A percentile compares a stretch with the other conserved stretches of the same genome.
These are phyloP conservation scores for Clistopyga incitator DNA, from an alignment of 2,888 invertebrate genomes.

Conservation along the genomic window DNA sequence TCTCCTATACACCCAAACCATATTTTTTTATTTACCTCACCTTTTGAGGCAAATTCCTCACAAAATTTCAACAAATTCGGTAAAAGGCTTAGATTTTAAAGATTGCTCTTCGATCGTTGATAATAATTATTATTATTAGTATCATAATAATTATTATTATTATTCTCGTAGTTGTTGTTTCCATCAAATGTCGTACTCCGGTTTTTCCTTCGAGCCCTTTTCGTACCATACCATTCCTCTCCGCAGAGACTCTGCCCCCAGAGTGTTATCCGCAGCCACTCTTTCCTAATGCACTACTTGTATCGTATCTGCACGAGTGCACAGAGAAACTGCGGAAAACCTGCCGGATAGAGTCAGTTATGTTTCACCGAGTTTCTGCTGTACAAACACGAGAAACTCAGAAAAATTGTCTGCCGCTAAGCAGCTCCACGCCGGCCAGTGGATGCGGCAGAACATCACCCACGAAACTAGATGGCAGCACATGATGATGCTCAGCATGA, in stretches of 20 bases:
- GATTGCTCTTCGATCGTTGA: no score
- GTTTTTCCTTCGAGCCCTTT: no score
- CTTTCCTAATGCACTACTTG: conserved; percentile 7
- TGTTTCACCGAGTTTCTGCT: not conserved
- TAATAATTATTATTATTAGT: no score
- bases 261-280: conserved; percentile 2
- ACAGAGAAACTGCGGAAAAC: not conserved
- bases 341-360: not conserved
- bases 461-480: not conserved
- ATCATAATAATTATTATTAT: no score
- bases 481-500: not conserved
- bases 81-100: no score
- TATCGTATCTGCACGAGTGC: not conserved
- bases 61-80: no score
- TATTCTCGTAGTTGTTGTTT: no score
- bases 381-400: conserved; percentile 1
- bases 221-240: no score
- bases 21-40: no score
- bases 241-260: not conserved
- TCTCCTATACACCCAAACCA: no score
- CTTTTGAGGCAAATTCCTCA: no score
- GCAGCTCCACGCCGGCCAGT: not conserved
- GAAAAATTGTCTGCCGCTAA: not conserved
- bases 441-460: not conserved
- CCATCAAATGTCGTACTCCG: no score